These are phyloP conservation scores for Hassar affinis DNA, from an alignment of 2,113 vertebrate genomes.

Conservation along the genomic window DNA sequence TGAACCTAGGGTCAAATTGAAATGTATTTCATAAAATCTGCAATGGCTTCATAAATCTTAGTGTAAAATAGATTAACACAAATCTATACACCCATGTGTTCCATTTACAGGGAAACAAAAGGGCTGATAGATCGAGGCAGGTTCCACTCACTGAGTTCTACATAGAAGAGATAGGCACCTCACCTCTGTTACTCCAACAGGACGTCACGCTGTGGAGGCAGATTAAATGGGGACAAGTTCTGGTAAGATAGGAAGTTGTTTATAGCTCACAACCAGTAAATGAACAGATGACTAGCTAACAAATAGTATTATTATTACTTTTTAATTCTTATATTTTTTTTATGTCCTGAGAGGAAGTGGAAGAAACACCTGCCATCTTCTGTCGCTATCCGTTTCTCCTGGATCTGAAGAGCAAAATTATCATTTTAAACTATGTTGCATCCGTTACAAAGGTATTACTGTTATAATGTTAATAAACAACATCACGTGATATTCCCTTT, in stretches of 20 bases:
- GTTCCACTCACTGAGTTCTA: conserved; percentile 67
- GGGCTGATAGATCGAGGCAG: conserved; percentile 52
- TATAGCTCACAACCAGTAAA: not conserved
- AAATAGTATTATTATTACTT: not conserved
- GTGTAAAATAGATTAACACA: not conserved
- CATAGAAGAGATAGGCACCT: conserved; percentile 51
- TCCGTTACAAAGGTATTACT: conserved; percentile 46
- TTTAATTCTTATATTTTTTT: not conserved
- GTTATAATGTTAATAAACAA: not conserved
- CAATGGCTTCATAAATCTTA: not conserved
- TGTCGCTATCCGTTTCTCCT: conserved; percentile 69
- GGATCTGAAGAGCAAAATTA: conserved; percentile 55
- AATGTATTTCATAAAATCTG: not conserved
- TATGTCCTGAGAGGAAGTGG: conserved; percentile 52
- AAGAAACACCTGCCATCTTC: conserved; percentile 57
- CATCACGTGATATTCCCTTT: not conserved
- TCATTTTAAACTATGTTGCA: conserved; percentile 45
- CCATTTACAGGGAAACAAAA: conserved; percentile 66
- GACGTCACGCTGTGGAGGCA: conserved; percentile 52
- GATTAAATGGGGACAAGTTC: not conserved
- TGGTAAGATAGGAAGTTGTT: conserved; percentile 53
- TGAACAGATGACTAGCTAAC: not conserved
- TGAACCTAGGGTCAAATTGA: not conserved
- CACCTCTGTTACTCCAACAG: fast-evolving
- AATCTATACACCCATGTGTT: not conserved